phyloP scores from a whole-genome alignment of 1,140 invertebrate genomes.

The roundworm (Caenorhabditis elegans) region DNA sequence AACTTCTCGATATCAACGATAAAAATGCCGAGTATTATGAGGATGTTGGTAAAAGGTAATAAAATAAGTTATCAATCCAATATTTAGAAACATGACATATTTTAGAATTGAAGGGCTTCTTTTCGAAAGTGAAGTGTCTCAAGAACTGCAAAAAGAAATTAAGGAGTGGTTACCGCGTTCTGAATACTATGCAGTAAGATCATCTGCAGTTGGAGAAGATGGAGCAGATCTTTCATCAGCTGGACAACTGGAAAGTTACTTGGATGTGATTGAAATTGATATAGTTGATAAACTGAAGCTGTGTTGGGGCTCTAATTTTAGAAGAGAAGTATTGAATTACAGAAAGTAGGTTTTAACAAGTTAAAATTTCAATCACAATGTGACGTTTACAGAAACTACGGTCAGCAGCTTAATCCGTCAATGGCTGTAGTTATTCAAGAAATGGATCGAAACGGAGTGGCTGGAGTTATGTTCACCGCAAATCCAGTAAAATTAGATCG shows the following conservation, averaged over 20 bases:
- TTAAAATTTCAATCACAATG: not conserved
- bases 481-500: slow-evolving; percentile 76
- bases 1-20: slow-evolving; percentile 27
- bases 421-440: slow-evolving; percentile 82
- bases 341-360: slow-evolving; percentile 57
- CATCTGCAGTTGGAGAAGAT: slow-evolving; percentile 78
- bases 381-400: slow-evolving; percentile 71
- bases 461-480: slow-evolving; percentile 79
- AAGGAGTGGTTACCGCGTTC: slow-evolving; percentile 57
- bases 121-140: slow-evolving; percentile 52
- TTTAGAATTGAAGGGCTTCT: not conserved
- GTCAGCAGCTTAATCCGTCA: slow-evolving; percentile 72
- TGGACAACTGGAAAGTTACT: slow-evolving; percentile 80
- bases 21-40: slow-evolving; percentile 58
- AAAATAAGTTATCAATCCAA: not conserved
- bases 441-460: slow-evolving; percentile 75
- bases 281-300: slow-evolving; percentile 72
- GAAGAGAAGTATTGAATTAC: slow-evolving; percentile 77
- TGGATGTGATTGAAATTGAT: slow-evolving; percentile 71
- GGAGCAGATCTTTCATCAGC: slow-evolving; percentile 77
- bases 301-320: slow-evolving; percentile 81
- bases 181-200: slow-evolving; percentile 70
- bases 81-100: slow-evolving; percentile 42
- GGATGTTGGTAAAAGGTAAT: slow-evolving; percentile 33
- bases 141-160: slow-evolving; percentile 65